Percentiles rank a stretch among this genome's conserved stretches.
These are phyloP conservation scores for Lycopodina hypogea DNA, from an alignment of 37 sponge, comb jelly and placozoan species.

Conservation along the genomic window DNA sequence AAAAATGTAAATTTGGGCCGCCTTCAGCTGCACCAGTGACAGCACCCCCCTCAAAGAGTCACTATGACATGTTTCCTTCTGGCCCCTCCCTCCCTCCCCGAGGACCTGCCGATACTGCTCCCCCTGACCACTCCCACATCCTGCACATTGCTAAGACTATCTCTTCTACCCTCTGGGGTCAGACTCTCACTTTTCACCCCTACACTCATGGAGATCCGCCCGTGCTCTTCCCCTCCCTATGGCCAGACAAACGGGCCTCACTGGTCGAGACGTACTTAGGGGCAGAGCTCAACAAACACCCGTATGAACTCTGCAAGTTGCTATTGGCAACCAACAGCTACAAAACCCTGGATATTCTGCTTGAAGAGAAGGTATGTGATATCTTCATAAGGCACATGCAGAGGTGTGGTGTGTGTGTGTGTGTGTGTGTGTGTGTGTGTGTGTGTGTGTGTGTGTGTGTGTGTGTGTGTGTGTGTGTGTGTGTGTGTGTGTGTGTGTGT, in stretches of 20 bases:
- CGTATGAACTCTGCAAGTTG: constrained; percentile 41
- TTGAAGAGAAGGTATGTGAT: constrained; percentile 30
- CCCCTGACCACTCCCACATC: background rate
- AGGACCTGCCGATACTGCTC: no score
- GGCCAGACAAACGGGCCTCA: constrained; percentile 21
- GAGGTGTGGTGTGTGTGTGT: no score
- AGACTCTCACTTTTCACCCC: constrained; percentile 28
- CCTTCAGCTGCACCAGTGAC: no score
- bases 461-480: no score
- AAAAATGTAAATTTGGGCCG: no score
- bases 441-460: background rate
- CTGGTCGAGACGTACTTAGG: constrained; percentile 35
- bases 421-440: no score
- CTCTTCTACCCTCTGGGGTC: constrained; percentile 56
- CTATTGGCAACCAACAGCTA: constrained; percentile 46
- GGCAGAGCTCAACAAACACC: constrained; percentile 11
- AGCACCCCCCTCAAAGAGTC: no score
- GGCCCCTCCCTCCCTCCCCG: no score
- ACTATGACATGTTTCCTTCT: no score
- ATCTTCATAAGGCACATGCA: background rate
- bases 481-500: no score
- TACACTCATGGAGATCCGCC: constrained; percentile 7
- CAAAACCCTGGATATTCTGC: constrained; percentile 21
- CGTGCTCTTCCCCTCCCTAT: constrained; percentile 34
- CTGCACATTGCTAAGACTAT: constrained; percentile 31